Evolutionary conservation across 2,888 invertebrate genomes (phyloP).

Genomic region (Zygogramma bicolorata): DNA sequence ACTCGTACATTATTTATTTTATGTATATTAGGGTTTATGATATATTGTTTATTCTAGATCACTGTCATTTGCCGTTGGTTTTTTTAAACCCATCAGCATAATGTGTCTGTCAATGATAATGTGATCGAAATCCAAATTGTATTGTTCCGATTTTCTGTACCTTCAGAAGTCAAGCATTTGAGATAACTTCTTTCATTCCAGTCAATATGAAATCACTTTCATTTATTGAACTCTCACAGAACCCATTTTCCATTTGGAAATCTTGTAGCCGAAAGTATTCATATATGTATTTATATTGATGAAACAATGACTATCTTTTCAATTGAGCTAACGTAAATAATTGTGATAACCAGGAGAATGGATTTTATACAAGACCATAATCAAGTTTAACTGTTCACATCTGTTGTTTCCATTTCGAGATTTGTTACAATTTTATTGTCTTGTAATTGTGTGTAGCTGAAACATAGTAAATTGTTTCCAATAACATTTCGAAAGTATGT

Average conservation of each 20-base stretch:
- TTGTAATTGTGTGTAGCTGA: background rate
- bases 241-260: background rate
- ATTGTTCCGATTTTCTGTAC: too few relatives aligned
- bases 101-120: too few relatives aligned
- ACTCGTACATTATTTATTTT: too few relatives aligned
- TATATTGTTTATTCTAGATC: too few relatives aligned
- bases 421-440: constrained; percentile 13
- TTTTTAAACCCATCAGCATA: too few relatives aligned
- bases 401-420: constrained; percentile 1
- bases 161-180: too few relatives aligned
- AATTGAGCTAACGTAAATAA: constrained; percentile 7
- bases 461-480: constrained; percentile 4
- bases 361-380: constrained; percentile 1
- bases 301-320: background rate
- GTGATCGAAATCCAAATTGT: too few relatives aligned
- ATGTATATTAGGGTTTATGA: too few relatives aligned
- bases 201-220: background rate
- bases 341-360: background rate
- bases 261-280: background rate
- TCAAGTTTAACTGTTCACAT: constrained; percentile 4
- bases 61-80: too few relatives aligned
- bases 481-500: background rate
- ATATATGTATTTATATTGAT: background rate
- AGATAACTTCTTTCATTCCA: background rate
- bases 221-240: background rate